Conservation (phyloP, 35 echinoderm and acorn worm species). For the Apostichopus californicus region DNA sequence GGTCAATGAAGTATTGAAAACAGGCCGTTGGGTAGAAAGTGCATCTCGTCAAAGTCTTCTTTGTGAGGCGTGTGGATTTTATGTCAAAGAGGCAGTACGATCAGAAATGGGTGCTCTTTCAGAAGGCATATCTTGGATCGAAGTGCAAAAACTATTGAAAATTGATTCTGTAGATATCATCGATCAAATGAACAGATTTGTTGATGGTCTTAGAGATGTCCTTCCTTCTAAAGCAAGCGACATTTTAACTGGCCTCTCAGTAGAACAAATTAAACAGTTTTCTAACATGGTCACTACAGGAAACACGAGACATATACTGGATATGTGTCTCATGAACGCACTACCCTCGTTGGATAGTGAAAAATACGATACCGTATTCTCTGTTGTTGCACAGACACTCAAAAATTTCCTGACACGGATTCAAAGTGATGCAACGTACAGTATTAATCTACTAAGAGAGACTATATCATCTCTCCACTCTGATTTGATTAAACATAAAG, state of each 20-base stretch:
- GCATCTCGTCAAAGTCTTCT: background rate
- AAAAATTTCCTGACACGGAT: background rate
- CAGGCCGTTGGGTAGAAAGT: background rate
- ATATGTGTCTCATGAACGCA: background rate
- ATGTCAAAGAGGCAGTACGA: background rate
- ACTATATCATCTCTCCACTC: background rate
- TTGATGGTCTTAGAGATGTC: background rate
- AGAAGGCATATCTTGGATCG: background rate
- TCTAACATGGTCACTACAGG: background rate
- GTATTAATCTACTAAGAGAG: background rate
- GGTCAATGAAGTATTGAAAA: background rate
- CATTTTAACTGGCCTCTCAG: background rate
- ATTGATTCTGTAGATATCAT: slow-evolving; percentile 11
- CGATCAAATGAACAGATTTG: slow-evolving; percentile 17
- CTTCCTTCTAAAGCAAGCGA: background rate
- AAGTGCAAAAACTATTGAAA: background rate
- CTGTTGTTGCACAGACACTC: background rate
- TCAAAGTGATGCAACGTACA: background rate
- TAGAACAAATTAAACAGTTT: background rate
- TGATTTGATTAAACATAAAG: background rate
- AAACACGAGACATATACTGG: background rate
- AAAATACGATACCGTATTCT: background rate
- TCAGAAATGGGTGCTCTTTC: slow-evolving; percentile 19
- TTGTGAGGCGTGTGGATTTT: background rate
- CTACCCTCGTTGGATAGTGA: background rate